Evolutionary conservation across 2,797 vertebrate genomes (phyloP).

Genomic region (Rhabdophis nuchalis): DNA sequence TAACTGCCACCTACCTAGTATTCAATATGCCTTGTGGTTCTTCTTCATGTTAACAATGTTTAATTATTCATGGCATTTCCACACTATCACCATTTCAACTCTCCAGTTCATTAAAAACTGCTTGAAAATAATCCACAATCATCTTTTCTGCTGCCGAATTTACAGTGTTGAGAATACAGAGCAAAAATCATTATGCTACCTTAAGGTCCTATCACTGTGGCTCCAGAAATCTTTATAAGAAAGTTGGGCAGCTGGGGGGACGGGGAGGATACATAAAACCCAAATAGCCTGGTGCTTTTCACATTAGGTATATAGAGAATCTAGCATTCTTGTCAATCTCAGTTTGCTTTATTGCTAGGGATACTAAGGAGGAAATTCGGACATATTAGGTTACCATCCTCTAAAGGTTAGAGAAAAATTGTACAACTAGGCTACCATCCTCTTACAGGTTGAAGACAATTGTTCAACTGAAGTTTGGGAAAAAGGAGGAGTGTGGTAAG

Average conservation of each 20-base stretch:
- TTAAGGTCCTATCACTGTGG: neutral
- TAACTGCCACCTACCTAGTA: neutral
- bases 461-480: neutral
- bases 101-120: neutral
- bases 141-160: neutral
- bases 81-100: neutral
- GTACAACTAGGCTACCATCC: neutral
- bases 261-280: neutral
- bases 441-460: neutral
- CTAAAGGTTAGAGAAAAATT: neutral
- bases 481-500: neutral
- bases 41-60: neutral
- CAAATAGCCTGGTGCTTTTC: neutral
- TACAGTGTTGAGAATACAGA: neutral
- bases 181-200: neutral
- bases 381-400: neutral
- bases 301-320: neutral
- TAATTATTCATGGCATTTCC: neutral
- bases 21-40: neutral
- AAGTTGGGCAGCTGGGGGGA: neutral
- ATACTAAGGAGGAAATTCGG: neutral
- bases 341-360: neutral
- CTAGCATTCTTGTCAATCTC: neutral
- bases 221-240: neutral
- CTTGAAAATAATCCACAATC: neutral